Evolutionary conservation across 30 jellyfish, hydroid and myxozoan genomes (phyloP).

Genomic region (Aurelia coerulea): DNA sequence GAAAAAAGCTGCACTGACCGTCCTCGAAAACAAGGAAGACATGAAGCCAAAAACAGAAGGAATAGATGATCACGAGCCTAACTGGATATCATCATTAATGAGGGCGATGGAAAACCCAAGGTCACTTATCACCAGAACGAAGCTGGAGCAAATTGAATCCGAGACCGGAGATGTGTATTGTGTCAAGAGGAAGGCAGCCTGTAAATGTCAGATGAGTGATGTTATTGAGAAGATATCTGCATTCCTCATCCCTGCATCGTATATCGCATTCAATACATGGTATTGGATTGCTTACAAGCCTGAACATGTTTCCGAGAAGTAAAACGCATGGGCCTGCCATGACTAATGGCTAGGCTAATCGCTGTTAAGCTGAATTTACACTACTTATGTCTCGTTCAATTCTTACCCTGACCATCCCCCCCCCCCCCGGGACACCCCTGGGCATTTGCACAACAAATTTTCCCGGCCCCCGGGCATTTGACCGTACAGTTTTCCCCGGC

Average conservation of each 20-base stretch:
- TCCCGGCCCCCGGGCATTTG: too few species aligned
- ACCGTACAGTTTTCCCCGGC: too few species aligned
- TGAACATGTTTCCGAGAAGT: too few species aligned
- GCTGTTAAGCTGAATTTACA: too few species aligned
- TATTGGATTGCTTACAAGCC: slow-evolving; percentile 28
- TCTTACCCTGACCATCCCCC: too few species aligned
- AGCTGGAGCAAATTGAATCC: neutral
- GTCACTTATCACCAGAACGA: neutral
- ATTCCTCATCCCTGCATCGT: slow-evolving; percentile 27
- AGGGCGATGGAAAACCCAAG: neutral
- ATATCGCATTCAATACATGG: slow-evolving; percentile 37
- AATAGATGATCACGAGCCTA: neutral
- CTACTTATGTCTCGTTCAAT: too few species aligned
- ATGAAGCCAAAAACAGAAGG: neutral
- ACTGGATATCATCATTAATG: slow-evolving; percentile 2
- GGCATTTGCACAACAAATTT: too few species aligned
- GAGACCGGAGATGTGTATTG: neutral
- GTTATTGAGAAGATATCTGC: slow-evolving; percentile 26
- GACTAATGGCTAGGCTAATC: too few species aligned
- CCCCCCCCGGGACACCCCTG: too few species aligned
- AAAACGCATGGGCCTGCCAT: too few species aligned
- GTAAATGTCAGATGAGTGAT: neutral
- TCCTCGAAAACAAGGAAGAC: too few species aligned
- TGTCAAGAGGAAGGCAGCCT: neutral
- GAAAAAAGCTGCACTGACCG: too few species aligned